Percentiles rank a stretch among this genome's conserved stretches.
Conservation (phyloP, 2,797 vertebrate genomes). For the Gymnodraco acuticeps region DNA sequence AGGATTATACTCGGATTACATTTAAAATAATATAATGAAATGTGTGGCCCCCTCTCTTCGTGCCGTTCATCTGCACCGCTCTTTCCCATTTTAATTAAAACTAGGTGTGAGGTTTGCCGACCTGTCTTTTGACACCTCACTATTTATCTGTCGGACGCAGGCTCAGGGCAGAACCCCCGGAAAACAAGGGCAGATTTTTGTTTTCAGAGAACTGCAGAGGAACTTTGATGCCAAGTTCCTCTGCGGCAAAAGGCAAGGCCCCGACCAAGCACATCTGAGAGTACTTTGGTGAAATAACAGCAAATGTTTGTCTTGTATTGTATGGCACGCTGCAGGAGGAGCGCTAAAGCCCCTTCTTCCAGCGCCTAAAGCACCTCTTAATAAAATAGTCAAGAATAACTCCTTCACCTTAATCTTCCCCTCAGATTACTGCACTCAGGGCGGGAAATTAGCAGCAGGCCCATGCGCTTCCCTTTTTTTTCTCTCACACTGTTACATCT, state of each 20-base stretch:
- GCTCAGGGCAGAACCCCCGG: conserved; percentile 68
- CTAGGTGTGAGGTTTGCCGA: conserved; percentile 61
- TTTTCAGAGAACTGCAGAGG: conserved; percentile 73
- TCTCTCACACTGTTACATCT: conserved; percentile 60
- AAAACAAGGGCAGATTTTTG: conserved; percentile 73
- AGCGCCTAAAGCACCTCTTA: conserved; percentile 86
- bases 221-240: conserved; percentile 84
- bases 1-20: neutral
- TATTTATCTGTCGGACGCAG: conserved; percentile 74
- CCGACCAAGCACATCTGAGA: conserved; percentile 86
- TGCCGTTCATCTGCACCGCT: neutral
- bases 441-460: conserved; percentile 88
- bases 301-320: conserved; percentile 92
- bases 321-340: conserved; percentile 88
- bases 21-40: neutral
- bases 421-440: conserved; percentile 86
- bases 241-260: conserved; percentile 71
- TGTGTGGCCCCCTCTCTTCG: neutral
- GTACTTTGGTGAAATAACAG: conserved; percentile 89
- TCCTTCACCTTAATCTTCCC: conserved; percentile 88
- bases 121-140: conserved; percentile 76
- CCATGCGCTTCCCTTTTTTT: conserved; percentile 56
- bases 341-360: conserved; percentile 88
- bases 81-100: conserved; percentile 72
- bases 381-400: conserved; percentile 91